phyloP scores from a whole-genome alignment of 1,140 invertebrate genomes.

The Ridgeia piscesae region DNA sequence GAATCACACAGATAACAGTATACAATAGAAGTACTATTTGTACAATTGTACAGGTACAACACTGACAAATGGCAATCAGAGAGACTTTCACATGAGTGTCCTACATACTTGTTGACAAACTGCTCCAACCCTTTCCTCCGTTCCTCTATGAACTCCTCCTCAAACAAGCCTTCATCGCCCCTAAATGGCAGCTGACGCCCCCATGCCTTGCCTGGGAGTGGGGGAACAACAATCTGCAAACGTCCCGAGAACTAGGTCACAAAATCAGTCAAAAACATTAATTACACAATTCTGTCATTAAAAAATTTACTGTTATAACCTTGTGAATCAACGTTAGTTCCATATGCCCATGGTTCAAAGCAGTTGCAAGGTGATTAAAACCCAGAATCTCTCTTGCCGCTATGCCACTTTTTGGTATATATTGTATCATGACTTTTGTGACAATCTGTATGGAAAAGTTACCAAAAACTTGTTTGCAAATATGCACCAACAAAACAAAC shows the following conservation, averaged over 20 bases:
- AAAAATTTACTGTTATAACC: too few relatives aligned
- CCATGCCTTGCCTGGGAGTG: conserved; percentile 96
- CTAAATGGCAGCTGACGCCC: conserved; percentile 97
- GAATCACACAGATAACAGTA: too few relatives aligned
- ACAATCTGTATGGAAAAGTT: not conserved
- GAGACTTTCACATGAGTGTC: not conserved
- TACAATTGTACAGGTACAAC: too few relatives aligned
- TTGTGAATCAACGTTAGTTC: too few relatives aligned
- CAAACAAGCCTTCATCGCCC: conserved; percentile 98
- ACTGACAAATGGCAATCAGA: not conserved
- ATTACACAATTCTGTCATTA: conserved; percentile 6
- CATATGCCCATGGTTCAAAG: not conserved
- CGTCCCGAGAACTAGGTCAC: not conserved
- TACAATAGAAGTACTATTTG: too few relatives aligned
- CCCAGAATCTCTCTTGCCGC: too few relatives aligned
- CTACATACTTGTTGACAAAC: conserved; percentile 90
- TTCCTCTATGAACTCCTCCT: conserved; percentile 99
- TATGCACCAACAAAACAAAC: not conserved
- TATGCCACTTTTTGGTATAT: too few relatives aligned
- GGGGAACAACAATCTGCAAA: conserved; percentile 91
- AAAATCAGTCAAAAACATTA: not conserved
- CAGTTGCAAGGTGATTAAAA: too few relatives aligned
- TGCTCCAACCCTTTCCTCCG: conserved; percentile 95
- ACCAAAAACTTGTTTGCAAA: not conserved
- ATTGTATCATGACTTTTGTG: not conserved